Conservation (phyloP, 2,113 vertebrate species). For the Nothobranchius furzeri region DNA sequence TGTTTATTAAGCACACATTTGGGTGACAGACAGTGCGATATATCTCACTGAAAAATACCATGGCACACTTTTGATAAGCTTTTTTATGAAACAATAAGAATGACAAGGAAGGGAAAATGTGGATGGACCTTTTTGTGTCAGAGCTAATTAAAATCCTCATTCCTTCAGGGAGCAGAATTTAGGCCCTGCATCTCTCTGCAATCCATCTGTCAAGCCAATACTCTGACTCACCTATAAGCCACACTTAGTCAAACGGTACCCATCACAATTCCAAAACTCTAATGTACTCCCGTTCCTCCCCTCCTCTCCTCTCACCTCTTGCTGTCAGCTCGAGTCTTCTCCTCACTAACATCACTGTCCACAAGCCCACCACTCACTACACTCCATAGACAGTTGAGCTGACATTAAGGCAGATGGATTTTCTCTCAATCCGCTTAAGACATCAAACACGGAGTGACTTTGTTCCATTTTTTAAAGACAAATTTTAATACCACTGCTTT, state of each 20-base stretch:
- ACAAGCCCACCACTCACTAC: slow-evolving; percentile 51
- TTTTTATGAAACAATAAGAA: slow-evolving; percentile 40
- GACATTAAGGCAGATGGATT: slow-evolving; percentile 80
- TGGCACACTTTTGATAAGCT: slow-evolving; percentile 23
- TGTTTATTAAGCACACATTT: neutral
- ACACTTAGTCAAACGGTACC: slow-evolving; percentile 13
- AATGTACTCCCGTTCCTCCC: slow-evolving; percentile 3
- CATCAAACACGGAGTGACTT: slow-evolving; percentile 74
- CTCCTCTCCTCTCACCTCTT: slow-evolving; percentile 40
- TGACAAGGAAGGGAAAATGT: slow-evolving; percentile 47
- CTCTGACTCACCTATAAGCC: slow-evolving; percentile 34
- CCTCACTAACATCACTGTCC: slow-evolving; percentile 51
- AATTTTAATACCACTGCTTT: slow-evolving; percentile 78
- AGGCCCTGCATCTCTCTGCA: slow-evolving; percentile 8
- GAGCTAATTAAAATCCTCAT: slow-evolving; percentile 50
- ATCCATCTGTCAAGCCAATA: slow-evolving; percentile 48
- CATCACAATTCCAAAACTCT: slow-evolving; percentile 22
- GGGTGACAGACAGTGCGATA: slow-evolving; percentile 15
- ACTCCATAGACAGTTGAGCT: slow-evolving; percentile 63
- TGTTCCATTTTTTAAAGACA: slow-evolving; percentile 75
- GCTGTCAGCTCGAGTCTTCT: slow-evolving; percentile 62
- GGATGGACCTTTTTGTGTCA: slow-evolving; percentile 50
- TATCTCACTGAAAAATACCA: slow-evolving; percentile 18
- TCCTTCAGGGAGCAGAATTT: slow-evolving; percentile 33
- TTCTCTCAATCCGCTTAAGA: slow-evolving; percentile 81